Evolutionary conservation across 1,140 invertebrate species (phyloP), one percentile per base, ranked within the genome.

Genomic region (Whitmania pigra): DNA sequence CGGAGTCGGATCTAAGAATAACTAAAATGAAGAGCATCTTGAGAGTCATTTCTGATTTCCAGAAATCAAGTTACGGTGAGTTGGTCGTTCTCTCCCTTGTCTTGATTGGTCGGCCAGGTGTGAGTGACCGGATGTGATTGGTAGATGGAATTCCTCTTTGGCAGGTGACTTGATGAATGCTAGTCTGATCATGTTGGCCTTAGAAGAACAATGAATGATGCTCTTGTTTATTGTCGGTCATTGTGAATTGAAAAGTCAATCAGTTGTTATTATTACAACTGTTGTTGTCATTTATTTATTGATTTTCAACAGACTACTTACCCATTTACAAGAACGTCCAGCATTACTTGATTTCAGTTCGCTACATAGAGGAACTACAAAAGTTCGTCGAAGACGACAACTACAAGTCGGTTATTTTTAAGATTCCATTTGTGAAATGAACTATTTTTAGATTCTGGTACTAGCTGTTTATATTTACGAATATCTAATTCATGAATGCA

Each of bases 311-410:
- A 82, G 80, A 82, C 74, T 81, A 88, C 76, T 85, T 94, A 40
- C 78, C 84, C 71, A 85, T 86, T 29, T 81, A 81, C 49, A 78
- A 80, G 49, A 87, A 89, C 75, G 87, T 94, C 31, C 89, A 91
- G 77, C 87, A 89, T 79, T 94, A 94, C 83, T 86, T 95, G 18
- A 88, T 88, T 76, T 93, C 90, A 67, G 80, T 94, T 13, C 85
- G 91, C 22, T 96, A 95, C 78, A 94, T 97, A 74, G 93, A 96
- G 81, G 93, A 96, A 79, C 83, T 97, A 66, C 92, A 95, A 81
- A 95, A 94, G 80, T 94, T 97, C 85, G 87, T 95, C n/a, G 93
- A 95, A 82, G 93, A 95, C 80, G 92, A 95, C 81, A 92, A 96
- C 82, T 96, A 92, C 80, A 94, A 94, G 91, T 93, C 85, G 86